These are phyloP conservation scores for Falco cherrug DNA, from an alignment of 2,797 vertebrate genomes.

Conservation along the genomic window DNA sequence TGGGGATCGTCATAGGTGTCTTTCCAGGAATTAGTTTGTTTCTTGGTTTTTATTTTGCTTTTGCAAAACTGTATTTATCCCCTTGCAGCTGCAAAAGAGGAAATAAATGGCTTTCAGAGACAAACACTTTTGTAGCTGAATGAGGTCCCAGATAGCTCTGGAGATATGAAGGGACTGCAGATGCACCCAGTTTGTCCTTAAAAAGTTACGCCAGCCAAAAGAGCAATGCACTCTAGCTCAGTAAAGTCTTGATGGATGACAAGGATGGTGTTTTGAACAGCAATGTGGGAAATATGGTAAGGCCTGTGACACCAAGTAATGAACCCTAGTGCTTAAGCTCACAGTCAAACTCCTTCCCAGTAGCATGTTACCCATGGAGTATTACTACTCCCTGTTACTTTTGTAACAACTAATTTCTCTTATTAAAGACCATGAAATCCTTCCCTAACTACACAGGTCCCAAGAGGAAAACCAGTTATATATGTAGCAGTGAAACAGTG, in stretches of 20 bases:
- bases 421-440: not conserved
- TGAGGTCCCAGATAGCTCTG: accelerated
- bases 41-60: not conserved
- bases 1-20: not conserved
- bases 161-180: not conserved
- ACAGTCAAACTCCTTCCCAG: not conserved
- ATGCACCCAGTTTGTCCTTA: not conserved
- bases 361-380: not conserved
- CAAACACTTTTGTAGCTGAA: not conserved
- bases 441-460: not conserved
- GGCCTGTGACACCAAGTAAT: not conserved
- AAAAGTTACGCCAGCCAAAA: not conserved
- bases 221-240: not conserved
- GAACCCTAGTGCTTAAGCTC: not conserved
- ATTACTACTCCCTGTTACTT: not conserved
- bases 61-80: not conserved
- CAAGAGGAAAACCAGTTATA: not conserved
- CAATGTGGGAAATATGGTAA: accelerated
- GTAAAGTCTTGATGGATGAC: not conserved
- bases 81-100: not conserved
- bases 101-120: not conserved
- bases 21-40: not conserved
- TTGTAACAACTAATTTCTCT: not conserved
- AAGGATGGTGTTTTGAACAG: not conserved
- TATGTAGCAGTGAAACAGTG: not conserved